Evolutionary conservation across 2,113 vertebrate species (phyloP), one percentile per base, ranked within the genome.

Genomic region (Eonycteris spelaea): DNA sequence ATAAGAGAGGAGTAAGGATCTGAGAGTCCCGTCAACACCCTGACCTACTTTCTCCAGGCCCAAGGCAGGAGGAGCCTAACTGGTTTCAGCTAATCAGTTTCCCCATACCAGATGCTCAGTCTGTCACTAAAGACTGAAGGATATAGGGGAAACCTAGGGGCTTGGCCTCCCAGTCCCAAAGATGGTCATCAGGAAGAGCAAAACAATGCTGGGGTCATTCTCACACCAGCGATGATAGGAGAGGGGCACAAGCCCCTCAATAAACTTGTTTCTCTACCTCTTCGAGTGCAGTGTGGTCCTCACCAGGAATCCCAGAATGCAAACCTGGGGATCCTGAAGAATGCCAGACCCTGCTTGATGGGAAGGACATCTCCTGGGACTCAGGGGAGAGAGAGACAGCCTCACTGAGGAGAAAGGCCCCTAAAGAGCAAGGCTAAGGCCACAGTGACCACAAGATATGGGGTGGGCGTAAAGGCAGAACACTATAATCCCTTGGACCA

Each of bases 211-310:
- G 28, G 45, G 7, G 10, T 24, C 30, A n/a, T 61, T 77, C 40
- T 65, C 28, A 84, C 28, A 84, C 67, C 14, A 85, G 48, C 35
- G 12, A 24, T 11, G 18, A 35, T 53, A 68, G 73, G 24, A 30
- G 22, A 67, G 89, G 73, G 48, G 33, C 70, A 77, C 0, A 4
- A 55, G 33, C 82, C 35, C 59, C 45, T 77, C 90, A 97, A 98
- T 98, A 98, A 97, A 98, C 30, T 40, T 51, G 63, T 93, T 38
- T 95, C 19, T 90, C 38, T 51, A 61, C 57, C 33, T 79, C 43
- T 65, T 65, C 14, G 73, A 93, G 45, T 96, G 38, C 68, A 86
- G 15, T 89, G 45, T 85, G 83, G 30, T 97, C 89, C 82, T 94
- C 70, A 51, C 43, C 75, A 55, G 82, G 35, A 82, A 15, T 14